Evolutionary conservation across 2,888 invertebrate species (phyloP), one percentile per base, ranked within the genome.

Genomic region (Hofmannophila pseudospretella): DNA sequence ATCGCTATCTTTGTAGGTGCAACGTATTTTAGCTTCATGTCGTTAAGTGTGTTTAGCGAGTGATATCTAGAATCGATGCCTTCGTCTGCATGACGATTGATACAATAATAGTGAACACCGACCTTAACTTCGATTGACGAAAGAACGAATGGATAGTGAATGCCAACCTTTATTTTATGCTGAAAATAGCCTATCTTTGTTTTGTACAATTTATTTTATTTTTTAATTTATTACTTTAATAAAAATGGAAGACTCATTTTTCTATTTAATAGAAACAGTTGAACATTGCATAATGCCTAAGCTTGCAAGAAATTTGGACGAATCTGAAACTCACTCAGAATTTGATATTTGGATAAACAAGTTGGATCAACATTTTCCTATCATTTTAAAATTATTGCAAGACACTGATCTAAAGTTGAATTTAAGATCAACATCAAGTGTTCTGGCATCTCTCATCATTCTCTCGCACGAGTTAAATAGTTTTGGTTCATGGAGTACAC

Each of bases 221-320:
- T n/a, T n/a, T n/a, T n/a, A n/a, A n/a, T n/a, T n/a, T n/a, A n/a
- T n/a, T 16, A 5, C 16, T 3, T 4, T 16, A 16, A 16, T 16
- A 16, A 16, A 16, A 27, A 27, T 27, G 27, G 27, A 27, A 7
- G 7, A 4, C 27, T 3, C 7, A 10, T 7, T 26, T 39, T n/a
- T 32, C 41, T 7, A 52, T 49, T 40, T 67, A 29, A 46, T 54
- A 33, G 44, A 57, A 35, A 42, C 42, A 25, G 54, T 67, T 23
- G 55, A 56, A 38, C 42, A 47, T 36, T 82, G 78, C 46, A 50
- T 68, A 34, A 25, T 82, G 31, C 59, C 65, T 5, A 78, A 68
- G 57, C 66, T 84, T 23, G 41, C 57, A 12, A 70, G 58, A 51
- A 69, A 72, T 36, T 54, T 57, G 31, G 67, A 79, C 40, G 77